Evolutionary conservation across 37 sponge, comb jelly and placozoan species (phyloP).

Genomic region (Halichondria panicea): DNA sequence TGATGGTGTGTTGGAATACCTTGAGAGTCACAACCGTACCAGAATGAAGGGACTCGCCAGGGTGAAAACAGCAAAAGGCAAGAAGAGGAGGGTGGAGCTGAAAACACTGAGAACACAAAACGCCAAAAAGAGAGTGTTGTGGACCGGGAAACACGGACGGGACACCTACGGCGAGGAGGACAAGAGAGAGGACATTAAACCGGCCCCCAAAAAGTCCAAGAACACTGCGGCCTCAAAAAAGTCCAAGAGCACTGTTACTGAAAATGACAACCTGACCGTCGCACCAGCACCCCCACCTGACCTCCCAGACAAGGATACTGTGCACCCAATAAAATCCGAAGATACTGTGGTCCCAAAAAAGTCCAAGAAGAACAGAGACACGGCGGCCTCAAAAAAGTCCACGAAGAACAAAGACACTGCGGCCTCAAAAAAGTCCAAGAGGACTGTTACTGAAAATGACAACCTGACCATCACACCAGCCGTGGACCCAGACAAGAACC

Average conservation of each 20-base stretch:
- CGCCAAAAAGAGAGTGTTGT: not conserved
- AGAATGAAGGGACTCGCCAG: not conserved
- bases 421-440: not conserved
- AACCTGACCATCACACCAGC: not conserved
- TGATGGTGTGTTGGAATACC: slow-evolving; percentile 1
- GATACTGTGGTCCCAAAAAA: too few relatives aligned
- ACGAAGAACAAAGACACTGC: too few relatives aligned
- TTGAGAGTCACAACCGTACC: not conserved
- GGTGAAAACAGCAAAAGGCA: not conserved
- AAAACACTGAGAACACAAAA: slow-evolving; percentile 1
- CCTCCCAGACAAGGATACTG: not conserved
- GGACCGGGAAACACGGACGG: slow-evolving; percentile 9
- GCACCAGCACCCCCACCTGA: not conserved
- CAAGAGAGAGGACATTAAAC: not conserved
- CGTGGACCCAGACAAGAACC: not conserved
- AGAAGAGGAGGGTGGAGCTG: slow-evolving; percentile 1
- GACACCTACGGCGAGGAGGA: slow-evolving; percentile 5
- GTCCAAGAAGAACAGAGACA: too few relatives aligned
- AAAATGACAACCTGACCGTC: not conserved
- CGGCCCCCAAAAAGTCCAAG: too few relatives aligned
- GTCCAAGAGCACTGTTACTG: not conserved
- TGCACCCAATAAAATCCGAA: slow-evolving; percentile 2
- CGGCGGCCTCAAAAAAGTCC: too few relatives aligned
- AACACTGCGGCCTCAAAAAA: too few relatives aligned
- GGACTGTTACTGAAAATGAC: not conserved